Conservation (phyloP, 2,888 invertebrate genomes). For the Coenonympha arcania region DNA sequence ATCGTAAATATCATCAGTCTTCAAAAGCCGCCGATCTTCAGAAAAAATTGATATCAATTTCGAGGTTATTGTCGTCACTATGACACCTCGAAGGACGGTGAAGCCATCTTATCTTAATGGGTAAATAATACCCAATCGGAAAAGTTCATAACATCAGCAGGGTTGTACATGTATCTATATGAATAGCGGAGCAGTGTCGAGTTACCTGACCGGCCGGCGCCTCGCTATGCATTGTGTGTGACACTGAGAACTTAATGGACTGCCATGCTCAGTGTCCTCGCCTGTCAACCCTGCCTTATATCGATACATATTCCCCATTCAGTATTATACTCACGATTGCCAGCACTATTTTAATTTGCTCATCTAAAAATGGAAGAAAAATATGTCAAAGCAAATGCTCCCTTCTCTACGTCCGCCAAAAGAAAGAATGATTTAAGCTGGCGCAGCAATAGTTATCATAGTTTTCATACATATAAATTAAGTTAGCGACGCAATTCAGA, state of each 20-base stretch:
- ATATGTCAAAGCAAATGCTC: no score
- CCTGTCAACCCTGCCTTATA: conserved; percentile 30
- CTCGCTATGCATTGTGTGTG: conserved; percentile 56
- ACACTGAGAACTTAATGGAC: conserved; percentile 68
- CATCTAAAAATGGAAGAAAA: no score
- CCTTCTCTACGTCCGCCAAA: no score
- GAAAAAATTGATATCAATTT: no score
- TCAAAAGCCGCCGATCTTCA: no score
- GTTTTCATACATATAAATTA: no score
- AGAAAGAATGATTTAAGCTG: no score
- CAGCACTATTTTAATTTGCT: no score
- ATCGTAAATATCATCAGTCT: no score
- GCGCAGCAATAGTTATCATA: no score
- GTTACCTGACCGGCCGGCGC: conserved; percentile 47
- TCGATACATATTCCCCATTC: background rate
- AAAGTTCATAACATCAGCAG: conserved; percentile 11
- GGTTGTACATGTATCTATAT: conserved; percentile 28
- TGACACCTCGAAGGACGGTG: background rate
- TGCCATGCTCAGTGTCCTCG: conserved; percentile 40
- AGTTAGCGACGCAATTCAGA: no score
- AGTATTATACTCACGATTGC: background rate
- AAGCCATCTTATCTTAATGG: background rate
- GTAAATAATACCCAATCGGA: background rate
- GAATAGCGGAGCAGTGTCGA: conserved; percentile 38
- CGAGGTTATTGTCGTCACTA: background rate